Base-by-base conservation (phyloP, 2,888 invertebrate genomes). In the Agonum fuliginosum region DNA sequence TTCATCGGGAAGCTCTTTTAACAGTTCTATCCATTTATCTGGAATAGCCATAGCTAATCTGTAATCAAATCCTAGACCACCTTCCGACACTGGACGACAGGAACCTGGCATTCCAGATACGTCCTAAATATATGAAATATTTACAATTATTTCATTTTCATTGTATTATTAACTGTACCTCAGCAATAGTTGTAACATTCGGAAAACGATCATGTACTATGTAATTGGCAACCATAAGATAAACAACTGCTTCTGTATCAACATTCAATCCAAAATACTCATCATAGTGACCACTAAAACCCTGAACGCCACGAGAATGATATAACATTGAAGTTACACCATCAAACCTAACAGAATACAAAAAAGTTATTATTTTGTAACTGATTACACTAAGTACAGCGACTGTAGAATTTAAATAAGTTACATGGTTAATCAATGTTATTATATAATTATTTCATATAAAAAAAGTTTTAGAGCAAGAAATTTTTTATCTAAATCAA, bases 21-120 rank as follows among this genome's bases (percentile, higher is more conserved):
- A 88, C 80, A 95, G 86, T 85, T 96, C 93, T 83, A 99, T 99
- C 99, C 99, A 99, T 89, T 96, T 97, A 87, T 99, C 99, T 0
- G 99, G 99, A 82, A 99, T 95, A 22, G 99, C 97, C 99, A 99
- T 99, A 14, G 94, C 98, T 71, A 99, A 90, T n/a, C 99, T 93
- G 88, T 96, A 97, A 86, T 99, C 99, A 87, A 99, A 99, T 3
- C 99, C 99, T 79, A 92, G 90, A 1, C 98, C 98, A 48, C 98
- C 99, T 87, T 99, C 99, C 2, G 87, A 85, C 0, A 98, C 94
- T 0, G 99, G 98, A 0, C 99, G 92, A 84, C 99, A 98, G 3
- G 97, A 90, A 0, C 93, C 97, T 1, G 99, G 99, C 99, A 99
- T 99, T 41, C 99, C 99, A 8, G 98, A 98, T 0, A 99, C 99